Evolutionary conservation across 2,113 vertebrate genomes (phyloP).

Genomic region (Podarcis raffonei): DNA sequence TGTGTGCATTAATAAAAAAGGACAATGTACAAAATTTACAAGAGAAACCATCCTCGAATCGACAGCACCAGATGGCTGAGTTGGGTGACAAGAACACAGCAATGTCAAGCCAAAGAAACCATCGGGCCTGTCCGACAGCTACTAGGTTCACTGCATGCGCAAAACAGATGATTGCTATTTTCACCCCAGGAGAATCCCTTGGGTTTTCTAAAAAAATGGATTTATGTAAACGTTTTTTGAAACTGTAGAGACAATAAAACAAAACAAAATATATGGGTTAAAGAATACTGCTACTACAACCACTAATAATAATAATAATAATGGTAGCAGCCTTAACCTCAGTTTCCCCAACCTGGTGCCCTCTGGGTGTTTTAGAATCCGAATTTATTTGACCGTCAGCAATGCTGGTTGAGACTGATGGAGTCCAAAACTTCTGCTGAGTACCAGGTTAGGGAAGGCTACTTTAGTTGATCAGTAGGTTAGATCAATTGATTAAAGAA

Average conservation of each 20-base stretch:
- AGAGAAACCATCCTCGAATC: slow-evolving; percentile 62
- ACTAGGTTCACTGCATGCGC: neutral
- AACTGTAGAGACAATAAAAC: neutral
- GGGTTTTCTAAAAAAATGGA: neutral
- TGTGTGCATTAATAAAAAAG: slow-evolving; percentile 45
- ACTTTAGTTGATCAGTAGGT: too few relatives aligned
- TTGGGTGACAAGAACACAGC: slow-evolving; percentile 53
- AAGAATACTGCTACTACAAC: too few relatives aligned
- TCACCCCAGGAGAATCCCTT: neutral
- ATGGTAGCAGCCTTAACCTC: neutral
- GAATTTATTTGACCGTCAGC: neutral
- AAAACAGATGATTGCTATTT: neutral
- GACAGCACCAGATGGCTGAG: slow-evolving; percentile 69
- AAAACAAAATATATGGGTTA: neutral
- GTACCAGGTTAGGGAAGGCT: neutral
- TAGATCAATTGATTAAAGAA: too few relatives aligned
- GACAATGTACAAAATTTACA: slow-evolving; percentile 42
- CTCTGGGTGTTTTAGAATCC: neutral
- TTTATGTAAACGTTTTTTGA: neutral
- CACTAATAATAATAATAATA: too few relatives aligned
- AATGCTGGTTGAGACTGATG: neutral
- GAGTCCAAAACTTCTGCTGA: neutral
- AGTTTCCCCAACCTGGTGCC: neutral
- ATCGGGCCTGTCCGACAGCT: neutral
- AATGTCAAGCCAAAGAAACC: slow-evolving; percentile 41